Conservation (phyloP, 2,797 vertebrate genomes). For the Pantherophis alleghaniensis region DNA sequence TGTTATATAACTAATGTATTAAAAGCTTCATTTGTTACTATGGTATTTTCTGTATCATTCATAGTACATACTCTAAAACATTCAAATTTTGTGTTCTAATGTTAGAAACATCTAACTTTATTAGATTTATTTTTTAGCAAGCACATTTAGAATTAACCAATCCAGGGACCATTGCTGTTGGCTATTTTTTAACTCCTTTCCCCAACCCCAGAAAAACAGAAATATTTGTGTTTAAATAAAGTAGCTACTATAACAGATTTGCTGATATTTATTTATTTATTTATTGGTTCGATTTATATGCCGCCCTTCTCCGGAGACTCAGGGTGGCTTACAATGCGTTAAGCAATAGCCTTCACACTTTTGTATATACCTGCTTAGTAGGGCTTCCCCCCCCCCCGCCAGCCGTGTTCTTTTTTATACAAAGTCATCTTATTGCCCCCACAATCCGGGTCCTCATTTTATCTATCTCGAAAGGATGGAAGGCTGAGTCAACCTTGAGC, state of each 20-base stretch:
- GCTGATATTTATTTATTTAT: constrained; percentile 36
- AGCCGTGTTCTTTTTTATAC: too few species aligned
- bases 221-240: constrained; percentile 72
- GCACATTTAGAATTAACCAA: constrained; percentile 66
- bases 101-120: constrained; percentile 64
- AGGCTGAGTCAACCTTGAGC: too few species aligned
- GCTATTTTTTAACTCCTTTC: constrained; percentile 69
- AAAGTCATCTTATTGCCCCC: too few species aligned
- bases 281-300: too few species aligned
- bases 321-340: too few species aligned
- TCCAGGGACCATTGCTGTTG: constrained; percentile 42
- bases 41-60: constrained; percentile 41
- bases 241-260: constrained; percentile 73
- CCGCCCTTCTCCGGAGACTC: too few species aligned
- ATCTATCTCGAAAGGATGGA: too few species aligned
- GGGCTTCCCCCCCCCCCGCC: too few species aligned
- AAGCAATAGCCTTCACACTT: too few species aligned
- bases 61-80: constrained; percentile 52
- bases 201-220: constrained; percentile 55
- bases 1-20: constrained; percentile 26
- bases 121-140: constrained; percentile 40
- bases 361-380: too few species aligned
- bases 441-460: too few species aligned
- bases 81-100: constrained; percentile 50
- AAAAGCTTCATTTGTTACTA: constrained; percentile 44